phyloP scores from a whole-genome alignment of 2,113 vertebrate genomes.

The Orientallactaga bullata region DNA sequence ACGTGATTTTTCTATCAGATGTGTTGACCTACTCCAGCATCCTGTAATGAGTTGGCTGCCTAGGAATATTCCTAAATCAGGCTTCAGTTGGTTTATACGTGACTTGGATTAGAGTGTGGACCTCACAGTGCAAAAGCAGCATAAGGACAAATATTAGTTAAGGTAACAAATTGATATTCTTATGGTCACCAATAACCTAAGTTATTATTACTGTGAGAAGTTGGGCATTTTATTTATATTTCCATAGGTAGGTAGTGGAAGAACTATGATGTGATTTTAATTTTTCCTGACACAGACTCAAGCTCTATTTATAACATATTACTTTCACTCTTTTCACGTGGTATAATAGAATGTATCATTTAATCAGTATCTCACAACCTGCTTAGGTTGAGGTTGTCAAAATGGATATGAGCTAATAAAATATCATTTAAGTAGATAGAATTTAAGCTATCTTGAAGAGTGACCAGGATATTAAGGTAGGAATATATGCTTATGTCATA shows the following conservation, averaged over 20 bases:
- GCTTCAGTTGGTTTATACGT: background rate
- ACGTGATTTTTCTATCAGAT: background rate
- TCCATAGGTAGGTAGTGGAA: background rate
- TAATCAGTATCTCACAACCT: background rate
- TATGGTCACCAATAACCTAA: background rate
- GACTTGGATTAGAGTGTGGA: background rate
- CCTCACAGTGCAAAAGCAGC: background rate
- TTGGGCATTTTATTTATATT: background rate
- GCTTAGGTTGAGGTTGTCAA: background rate
- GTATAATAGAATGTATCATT: background rate
- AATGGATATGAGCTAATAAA: background rate
- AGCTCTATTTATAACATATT: background rate
- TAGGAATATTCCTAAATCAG: background rate
- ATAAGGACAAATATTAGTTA: too few relatives aligned
- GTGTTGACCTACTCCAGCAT: background rate
- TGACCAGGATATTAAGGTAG: constrained; percentile 24
- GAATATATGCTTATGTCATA: background rate
- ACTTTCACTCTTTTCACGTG: background rate
- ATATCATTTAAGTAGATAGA: background rate
- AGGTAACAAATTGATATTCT: background rate
- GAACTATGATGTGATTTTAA: background rate
- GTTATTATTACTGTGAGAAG: background rate
- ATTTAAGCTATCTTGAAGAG: background rate
- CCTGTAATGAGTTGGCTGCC: background rate
- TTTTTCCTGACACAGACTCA: background rate